Conservation (phyloP, 2,113 vertebrate species). For the Oophaga pumilio region DNA sequence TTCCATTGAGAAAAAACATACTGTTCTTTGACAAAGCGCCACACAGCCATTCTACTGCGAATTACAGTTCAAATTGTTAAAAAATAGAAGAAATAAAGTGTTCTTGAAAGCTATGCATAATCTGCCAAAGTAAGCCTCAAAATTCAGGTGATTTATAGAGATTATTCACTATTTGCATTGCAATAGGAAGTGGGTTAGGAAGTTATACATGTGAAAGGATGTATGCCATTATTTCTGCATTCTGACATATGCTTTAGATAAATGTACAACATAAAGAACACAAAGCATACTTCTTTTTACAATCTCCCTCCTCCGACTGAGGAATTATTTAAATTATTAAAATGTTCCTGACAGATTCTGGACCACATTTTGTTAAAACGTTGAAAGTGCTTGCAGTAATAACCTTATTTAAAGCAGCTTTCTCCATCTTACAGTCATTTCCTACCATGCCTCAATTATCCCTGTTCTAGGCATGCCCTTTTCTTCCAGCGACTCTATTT, state of each 20-base stretch:
- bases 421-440: slow-evolving; percentile 7
- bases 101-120: not conserved
- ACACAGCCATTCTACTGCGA: not conserved
- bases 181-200: not conserved
- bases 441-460: slow-evolving; percentile 18
- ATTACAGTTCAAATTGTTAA: not conserved
- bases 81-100: not conserved
- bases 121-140: not conserved
- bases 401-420: slow-evolving; percentile 14
- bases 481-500: slow-evolving; percentile 20
- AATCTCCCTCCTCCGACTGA: not conserved
- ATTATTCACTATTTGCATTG: slow-evolving; percentile 4
- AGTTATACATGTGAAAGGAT: slow-evolving; percentile 6
- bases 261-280: slow-evolving; percentile 2
- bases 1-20: slow-evolving; percentile 44
- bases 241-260: slow-evolving; percentile 1
- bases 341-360: slow-evolving; percentile 32
- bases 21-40: slow-evolving; percentile 48
- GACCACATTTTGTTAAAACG: slow-evolving; percentile 34
- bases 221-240: not conserved
- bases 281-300: slow-evolving; percentile 2
- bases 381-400: slow-evolving; percentile 14
- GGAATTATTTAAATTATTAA: slow-evolving; percentile 31
- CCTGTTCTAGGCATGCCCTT: slow-evolving; percentile 17
- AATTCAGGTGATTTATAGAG: not conserved